Evolutionary conservation across 2,113 vertebrate species (phyloP).

Genomic region (Camelus bactrianus): DNA sequence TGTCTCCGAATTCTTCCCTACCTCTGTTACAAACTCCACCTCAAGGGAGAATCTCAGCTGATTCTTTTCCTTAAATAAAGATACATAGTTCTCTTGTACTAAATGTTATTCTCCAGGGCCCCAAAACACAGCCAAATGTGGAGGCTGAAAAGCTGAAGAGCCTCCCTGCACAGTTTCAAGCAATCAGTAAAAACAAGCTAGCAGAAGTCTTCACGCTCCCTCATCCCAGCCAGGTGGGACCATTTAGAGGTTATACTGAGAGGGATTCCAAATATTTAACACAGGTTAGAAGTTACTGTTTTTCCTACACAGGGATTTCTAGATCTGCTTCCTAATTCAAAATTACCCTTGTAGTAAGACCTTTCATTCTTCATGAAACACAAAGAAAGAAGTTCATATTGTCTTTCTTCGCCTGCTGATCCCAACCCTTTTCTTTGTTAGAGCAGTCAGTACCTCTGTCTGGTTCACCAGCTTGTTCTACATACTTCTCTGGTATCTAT

Average conservation of each 20-base stretch:
- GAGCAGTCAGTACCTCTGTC: not conserved
- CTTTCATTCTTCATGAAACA: not conserved
- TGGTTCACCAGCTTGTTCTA: not conserved
- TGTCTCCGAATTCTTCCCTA: not conserved
- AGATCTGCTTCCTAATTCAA: not conserved
- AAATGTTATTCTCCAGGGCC: not conserved
- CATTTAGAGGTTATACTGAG: accelerated
- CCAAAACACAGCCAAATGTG: not conserved
- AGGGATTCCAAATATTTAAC: not conserved
- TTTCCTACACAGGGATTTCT: accelerated
- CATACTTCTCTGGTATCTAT: no score
- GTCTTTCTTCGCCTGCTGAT: not conserved
- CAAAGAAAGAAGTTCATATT: not conserved
- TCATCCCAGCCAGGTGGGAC: not conserved
- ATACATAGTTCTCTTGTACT: not conserved
- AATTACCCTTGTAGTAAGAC: not conserved
- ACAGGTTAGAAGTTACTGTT: not conserved
- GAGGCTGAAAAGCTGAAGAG: not conserved
- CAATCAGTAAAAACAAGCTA: not conserved
- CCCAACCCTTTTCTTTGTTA: not conserved
- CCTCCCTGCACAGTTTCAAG: not conserved
- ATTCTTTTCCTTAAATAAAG: constrained; percentile 40
- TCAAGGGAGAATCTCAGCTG: not conserved
- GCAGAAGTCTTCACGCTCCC: not conserved
- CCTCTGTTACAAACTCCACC: not conserved